phyloP scores from a whole-genome alignment of 1,140 invertebrate genomes.

The Tetramorium parvispinum region DNA sequence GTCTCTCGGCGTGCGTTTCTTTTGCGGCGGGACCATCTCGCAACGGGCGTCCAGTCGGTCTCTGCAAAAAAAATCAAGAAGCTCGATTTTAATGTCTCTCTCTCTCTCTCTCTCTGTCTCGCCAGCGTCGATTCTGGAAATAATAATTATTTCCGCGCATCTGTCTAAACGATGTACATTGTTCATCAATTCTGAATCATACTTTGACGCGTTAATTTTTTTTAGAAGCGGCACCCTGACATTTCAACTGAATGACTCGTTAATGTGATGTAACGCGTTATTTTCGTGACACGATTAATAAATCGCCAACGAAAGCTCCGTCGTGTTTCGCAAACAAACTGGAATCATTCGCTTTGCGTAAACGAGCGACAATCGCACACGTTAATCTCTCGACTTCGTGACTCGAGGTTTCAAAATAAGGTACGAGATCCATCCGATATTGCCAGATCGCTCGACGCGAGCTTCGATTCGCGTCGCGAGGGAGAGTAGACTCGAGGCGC shows the following conservation, averaged over 20 bases:
- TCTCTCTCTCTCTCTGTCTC: not conserved
- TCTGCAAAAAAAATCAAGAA: conserved; percentile 26
- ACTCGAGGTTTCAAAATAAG: not conserved
- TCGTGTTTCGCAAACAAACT: not conserved
- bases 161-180: not conserved
- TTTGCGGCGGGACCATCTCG: not conserved
- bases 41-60: not conserved
- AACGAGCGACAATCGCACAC: not conserved
- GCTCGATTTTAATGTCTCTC: not conserved
- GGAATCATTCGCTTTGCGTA: not conserved
- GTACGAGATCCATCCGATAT: not conserved
- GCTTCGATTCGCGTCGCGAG: too few species aligned
- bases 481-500: not conserved
- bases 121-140: not conserved
- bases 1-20: not conserved
- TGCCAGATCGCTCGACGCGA: not conserved
- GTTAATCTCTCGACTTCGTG: not conserved
- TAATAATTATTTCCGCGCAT: not conserved
- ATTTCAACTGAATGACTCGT: not conserved
- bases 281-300: not conserved
- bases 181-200: not conserved
- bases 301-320: not conserved
- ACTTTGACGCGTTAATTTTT: not conserved
- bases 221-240: not conserved
- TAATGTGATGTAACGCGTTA: conserved; percentile 6